These are phyloP conservation scores for Enteromius anoplus DNA, from an alignment of 2,797 vertebrate genomes.

Conservation along the genomic window DNA sequence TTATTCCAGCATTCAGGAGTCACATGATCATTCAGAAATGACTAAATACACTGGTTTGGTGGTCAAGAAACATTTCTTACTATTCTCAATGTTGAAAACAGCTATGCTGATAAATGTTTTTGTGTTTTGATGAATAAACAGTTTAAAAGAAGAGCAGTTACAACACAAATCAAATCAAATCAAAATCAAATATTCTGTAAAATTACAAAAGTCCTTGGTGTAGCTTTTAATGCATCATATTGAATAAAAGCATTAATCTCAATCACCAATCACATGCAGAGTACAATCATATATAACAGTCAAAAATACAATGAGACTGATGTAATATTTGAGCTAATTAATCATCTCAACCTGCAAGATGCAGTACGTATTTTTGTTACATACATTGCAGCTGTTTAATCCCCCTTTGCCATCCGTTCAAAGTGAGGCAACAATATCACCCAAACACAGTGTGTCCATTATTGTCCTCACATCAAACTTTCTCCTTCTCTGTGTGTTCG, in stretches of 20 bases:
- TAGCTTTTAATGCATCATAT: neutral
- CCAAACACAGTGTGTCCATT: constrained; percentile 7
- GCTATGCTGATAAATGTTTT: neutral
- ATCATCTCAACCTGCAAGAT: constrained; percentile 7
- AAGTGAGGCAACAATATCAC: neutral
- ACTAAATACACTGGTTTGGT: neutral
- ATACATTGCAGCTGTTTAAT: neutral
- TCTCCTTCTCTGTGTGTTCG: constrained; percentile 60
- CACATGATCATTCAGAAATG: neutral
- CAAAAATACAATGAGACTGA: neutral
- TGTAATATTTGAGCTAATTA: constrained; percentile 20
- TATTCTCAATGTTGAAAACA: neutral
- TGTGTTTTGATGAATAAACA: neutral
- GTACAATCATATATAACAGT: neutral
- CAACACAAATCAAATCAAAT: too few species aligned
- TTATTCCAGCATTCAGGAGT: neutral
- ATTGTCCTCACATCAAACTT: constrained; percentile 18
- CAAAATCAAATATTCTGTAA: neutral
- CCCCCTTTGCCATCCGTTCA: constrained; percentile 6
- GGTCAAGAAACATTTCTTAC: neutral
- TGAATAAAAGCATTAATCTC: neutral
- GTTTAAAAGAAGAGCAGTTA: neutral
- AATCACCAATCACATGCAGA: neutral
- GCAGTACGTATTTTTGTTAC: neutral
- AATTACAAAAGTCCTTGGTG: neutral